Conservation (phyloP, 2,113 vertebrate species). For the Casuarius casuarius region DNA sequence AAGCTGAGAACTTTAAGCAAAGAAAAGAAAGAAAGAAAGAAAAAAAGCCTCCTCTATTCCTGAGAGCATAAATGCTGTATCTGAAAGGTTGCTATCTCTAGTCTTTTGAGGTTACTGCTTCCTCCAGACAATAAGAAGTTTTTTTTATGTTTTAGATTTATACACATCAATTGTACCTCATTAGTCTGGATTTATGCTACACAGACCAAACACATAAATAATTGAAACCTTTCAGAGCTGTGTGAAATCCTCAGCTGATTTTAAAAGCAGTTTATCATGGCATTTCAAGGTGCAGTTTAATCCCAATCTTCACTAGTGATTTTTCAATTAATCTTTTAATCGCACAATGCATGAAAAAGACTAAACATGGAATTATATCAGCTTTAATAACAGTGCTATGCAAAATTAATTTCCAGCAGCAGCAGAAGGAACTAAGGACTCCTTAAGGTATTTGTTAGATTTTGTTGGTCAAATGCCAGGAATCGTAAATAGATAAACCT, state of each 20-base stretch:
- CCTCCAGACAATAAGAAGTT: neutral
- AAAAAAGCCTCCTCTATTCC: neutral
- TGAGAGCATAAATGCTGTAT: neutral
- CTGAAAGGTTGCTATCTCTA: neutral
- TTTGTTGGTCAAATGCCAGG: slow-evolving; percentile 31
- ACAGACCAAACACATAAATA: slow-evolving; percentile 66
- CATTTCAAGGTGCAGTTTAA: slow-evolving; percentile 67
- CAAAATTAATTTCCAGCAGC: slow-evolving; percentile 46
- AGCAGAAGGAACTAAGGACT: slow-evolving; percentile 2
- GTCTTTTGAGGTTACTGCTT: neutral
- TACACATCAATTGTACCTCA: slow-evolving; percentile 63
- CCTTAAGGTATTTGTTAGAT: slow-evolving; percentile 31
- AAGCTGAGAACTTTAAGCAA: neutral
- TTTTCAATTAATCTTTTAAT: slow-evolving; percentile 67
- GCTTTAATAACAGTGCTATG: slow-evolving; percentile 17
- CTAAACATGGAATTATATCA: slow-evolving; percentile 22
- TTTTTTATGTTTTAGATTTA: slow-evolving; percentile 53
- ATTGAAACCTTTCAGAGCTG: slow-evolving; percentile 62
- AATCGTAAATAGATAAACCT: neutral
- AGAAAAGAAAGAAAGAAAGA: neutral
- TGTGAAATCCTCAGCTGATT: slow-evolving; percentile 58
- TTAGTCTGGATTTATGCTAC: slow-evolving; percentile 68
- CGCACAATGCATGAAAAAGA: slow-evolving; percentile 1
- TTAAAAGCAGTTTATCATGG: slow-evolving; percentile 63
- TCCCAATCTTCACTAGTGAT: slow-evolving; percentile 51